Evolutionary conservation across 2,888 invertebrate genomes (phyloP).

Genomic region (Sympetrum striolatum): DNA sequence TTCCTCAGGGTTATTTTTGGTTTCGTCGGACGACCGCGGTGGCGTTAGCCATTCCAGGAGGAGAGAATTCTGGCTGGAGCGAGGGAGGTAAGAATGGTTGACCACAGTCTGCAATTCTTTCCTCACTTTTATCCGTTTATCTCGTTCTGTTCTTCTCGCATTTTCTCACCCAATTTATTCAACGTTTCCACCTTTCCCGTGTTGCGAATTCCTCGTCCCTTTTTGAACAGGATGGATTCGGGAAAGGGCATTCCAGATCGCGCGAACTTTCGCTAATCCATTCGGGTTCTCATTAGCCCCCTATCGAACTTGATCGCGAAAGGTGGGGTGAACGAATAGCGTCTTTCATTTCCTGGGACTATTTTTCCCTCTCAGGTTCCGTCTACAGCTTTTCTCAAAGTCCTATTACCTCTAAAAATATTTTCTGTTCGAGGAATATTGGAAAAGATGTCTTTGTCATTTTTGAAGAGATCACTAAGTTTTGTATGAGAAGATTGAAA

Average conservation of each 20-base stretch:
- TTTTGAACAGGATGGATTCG: neutral
- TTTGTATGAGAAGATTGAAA: too few relatives aligned
- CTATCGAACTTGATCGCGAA: neutral
- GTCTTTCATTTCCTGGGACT: too few relatives aligned
- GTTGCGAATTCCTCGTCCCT: neutral
- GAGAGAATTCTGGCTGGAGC: neutral
- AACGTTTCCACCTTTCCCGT: neutral
- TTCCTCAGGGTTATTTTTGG: neutral
- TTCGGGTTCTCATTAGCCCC: neutral
- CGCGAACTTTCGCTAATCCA: neutral
- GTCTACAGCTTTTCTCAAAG: too few relatives aligned
- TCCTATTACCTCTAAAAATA: too few relatives aligned
- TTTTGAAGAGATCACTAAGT: too few relatives aligned
- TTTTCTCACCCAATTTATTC: neutral
- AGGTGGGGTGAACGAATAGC: too few relatives aligned
- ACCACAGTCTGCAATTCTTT: neutral
- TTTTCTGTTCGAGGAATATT: too few relatives aligned
- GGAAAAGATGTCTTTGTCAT: too few relatives aligned
- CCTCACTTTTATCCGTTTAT: neutral
- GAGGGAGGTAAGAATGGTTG: neutral
- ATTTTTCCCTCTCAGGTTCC: too few relatives aligned
- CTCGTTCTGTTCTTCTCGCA: neutral
- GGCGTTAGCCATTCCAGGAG: neutral
- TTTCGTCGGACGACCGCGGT: neutral
- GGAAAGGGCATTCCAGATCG: neutral